Base-by-base conservation (phyloP, 2,888 invertebrate genomes). In the Drosophila kambysellisi region DNA sequence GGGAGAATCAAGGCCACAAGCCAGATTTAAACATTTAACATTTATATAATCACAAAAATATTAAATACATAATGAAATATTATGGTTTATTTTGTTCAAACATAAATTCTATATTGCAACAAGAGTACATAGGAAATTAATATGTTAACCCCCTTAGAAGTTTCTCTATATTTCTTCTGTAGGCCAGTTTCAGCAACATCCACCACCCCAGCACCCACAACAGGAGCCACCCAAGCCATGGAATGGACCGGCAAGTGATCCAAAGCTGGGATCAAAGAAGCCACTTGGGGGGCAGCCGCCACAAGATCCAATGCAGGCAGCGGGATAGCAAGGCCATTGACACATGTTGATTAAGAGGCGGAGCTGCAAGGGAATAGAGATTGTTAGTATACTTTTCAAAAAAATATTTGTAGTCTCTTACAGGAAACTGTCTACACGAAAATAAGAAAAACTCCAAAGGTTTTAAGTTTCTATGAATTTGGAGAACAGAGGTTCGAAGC, bases 281-380 rank as follows among this genome's bases (percentile, higher is more conserved):
- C 83, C 83, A 43, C 88, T 87, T 4, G 84, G 84, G 0, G 54
- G 78, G 15, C 78, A 75, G 8, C 84, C 71, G 9, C 83, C 83
- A 41, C 83, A 83, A 1, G 79, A 53, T 29, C 73, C 74, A 7
- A 83, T 65, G 15, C 79, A 81, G 29, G 83, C 79, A 43, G 52
- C 33, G 8, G 83, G 83, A 68, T 79, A 85, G 67, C 87, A 85
- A 7, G 83, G 83, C 58, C 62, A 76, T 41, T 72, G 65, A 30
- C 78, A 79, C 78, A 79, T 79, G 11, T 12, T 66, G 68, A 60
- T 6, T 65, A 59, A 60, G 60, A 43, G 48, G 62, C 25, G 39
- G 68, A 66, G 20, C 78, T 78, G 37, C 1, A 60, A 54, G 33
- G 7, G 1, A 20, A 8, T 53, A 53, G 3, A 3, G n/a, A 48